phyloP scores from a whole-genome alignment of 2,888 invertebrate species.

The Philhelius pedissequus region DNA sequence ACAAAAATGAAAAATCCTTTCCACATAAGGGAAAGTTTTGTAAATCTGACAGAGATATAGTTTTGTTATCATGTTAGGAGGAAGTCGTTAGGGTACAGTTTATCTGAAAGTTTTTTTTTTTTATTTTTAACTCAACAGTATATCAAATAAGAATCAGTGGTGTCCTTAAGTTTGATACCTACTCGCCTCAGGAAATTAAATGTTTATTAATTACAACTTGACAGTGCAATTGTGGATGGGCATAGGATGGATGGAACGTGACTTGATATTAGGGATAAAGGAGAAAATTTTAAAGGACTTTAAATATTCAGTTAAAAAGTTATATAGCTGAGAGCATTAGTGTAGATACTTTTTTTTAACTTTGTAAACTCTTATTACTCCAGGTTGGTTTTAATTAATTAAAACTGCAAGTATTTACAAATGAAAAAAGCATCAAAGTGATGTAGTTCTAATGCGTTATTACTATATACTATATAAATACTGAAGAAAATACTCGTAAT shows the following conservation, averaged over 20 bases:
- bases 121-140: slow-evolving; percentile 1
- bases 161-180: background rate
- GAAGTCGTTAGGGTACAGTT: slow-evolving; percentile 6
- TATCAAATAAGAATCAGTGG: slow-evolving; percentile 32
- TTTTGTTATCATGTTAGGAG: background rate
- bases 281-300: background rate
- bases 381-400: slow-evolving; percentile 42
- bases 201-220: slow-evolving; percentile 5
- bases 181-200: background rate
- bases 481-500: too few species aligned
- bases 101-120: background rate
- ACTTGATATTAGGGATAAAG: background rate
- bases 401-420: background rate
- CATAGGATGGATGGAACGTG: background rate
- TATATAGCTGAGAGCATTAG: background rate
- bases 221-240: too few species aligned
- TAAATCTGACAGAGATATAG: background rate
- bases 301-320: background rate
- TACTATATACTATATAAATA: too few species aligned
- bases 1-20: background rate
- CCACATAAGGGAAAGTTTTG: slow-evolving; percentile 7
- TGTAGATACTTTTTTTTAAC: background rate
- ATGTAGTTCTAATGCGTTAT: too few species aligned
- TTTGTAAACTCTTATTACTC: background rate
- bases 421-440: background rate